Evolutionary conservation across 2,797 vertebrate genomes (phyloP), one percentile per base, ranked within the genome.

Genomic region (Decapterus maruadsi): DNA sequence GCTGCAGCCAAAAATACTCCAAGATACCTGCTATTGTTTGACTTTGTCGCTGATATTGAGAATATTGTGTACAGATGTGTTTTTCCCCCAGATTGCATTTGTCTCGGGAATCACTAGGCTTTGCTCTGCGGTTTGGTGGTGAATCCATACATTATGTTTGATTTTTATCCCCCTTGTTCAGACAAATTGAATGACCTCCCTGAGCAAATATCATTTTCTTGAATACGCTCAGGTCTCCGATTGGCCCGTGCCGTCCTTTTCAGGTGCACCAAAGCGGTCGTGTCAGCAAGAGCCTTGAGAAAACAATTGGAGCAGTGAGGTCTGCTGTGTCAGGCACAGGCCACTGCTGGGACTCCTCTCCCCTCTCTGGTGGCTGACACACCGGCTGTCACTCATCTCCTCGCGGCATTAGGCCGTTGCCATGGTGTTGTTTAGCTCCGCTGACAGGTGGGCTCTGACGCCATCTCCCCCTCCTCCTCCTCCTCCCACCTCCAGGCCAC

Each of bases 391-490:
- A 92, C 84, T 94, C 92, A 93, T 80, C 86, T 77, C 72, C 72
- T 72, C 66, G 40, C 88, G 72, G 91, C 90, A 89, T 83, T 87
- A 87, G 89, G 80, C 81, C 54, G 91, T 95, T 93, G 89, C 92
- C 93, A 93, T 95, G 92, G 94, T 81, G 92, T 87, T 94, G 90
- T 94, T 93, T 94, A 90, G 89, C 93, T 87, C 77, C 42, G 70
- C 91, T 91, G 90, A 92, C 93, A 93, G 93, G 92, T 93, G 92
- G 92, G 88, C 87, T 92, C 88, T 92, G 92, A 92, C 87, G 85
- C 91, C 89, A 90, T 82, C 13, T 19, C 26, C 26, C 3, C 26
- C 67, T 56, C 82, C 79, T 26, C 70, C 59, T 59, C 66, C 71
- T 57, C 73, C 70, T 53, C 71, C 68, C 58, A 80, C 85, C 86